Evolutionary conservation across 2,113 vertebrate genomes (phyloP), one percentile per base, ranked within the genome.

Genomic region (Elaphurus davidianus): DNA sequence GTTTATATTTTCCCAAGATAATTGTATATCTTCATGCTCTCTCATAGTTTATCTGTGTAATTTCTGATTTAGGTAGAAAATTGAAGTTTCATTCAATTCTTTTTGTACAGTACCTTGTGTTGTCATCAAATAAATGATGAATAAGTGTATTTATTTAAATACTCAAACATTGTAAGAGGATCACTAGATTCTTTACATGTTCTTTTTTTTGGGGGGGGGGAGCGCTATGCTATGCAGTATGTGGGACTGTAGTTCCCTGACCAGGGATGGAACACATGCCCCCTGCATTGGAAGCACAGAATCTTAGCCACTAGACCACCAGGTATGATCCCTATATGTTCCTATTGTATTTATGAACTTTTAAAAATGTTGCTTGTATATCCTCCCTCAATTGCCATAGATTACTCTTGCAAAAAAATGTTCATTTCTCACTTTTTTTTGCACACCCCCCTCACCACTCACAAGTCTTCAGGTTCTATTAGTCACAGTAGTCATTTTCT

Each of bases 141-240:
- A 74, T 71, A 87, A 33, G 43, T 59, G 40, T 67, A 78, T 62
- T 25, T 85, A 67, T 67, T 5, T 43, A 71, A 94, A 92, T 83
- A 87, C n/a, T 50, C 0, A 40, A 40, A 79, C 85, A 88, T n/a
- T 83, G 3, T 54, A 55, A 57, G 23, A 60, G 21, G 30, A 54
- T 45, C 30, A 28, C 13, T 83, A n/a, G 4, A 45, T 59, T 64
- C 6, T 82, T 40, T 71, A 28, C 57, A 74, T 47, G 19, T 71
- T 54, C 33, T 3, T 89, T 43, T 60, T 0, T n/a, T n/a, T n/a
- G 1, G 10, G 11, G 10, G 0, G 2, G 21, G 5, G n/a, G n/a
- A 1, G 43, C 43, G 1, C 21, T 76, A 12, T 76, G 71, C 71
- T 43, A 7, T 15, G 12, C 36, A 76, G 21, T 76, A 27, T 76